Percentiles rank a stretch among this genome's conserved stretches.
These are phyloP conservation scores for Neelides sp. DNA, from an alignment of 1,140 invertebrate species.

Conservation along the genomic window DNA sequence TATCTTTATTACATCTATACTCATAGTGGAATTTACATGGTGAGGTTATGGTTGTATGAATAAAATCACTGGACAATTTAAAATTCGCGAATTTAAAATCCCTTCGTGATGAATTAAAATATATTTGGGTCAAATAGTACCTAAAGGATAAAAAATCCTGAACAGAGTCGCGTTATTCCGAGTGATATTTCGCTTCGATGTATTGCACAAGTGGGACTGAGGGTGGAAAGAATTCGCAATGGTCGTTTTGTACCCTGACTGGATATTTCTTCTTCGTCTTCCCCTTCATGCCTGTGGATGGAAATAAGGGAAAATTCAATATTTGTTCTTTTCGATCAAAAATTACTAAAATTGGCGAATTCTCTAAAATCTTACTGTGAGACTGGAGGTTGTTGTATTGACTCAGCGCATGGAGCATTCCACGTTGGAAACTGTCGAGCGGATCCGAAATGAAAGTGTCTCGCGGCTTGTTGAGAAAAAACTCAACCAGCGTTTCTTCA, in stretches of 20 bases:
- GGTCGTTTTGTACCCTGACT: conserved; percentile 4
- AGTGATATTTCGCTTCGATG: conserved; percentile 17
- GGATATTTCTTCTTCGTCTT: conserved; percentile 5
- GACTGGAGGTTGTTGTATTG: conserved; percentile 21
- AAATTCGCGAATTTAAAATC: no score
- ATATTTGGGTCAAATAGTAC: no score
- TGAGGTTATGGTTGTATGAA: no score
- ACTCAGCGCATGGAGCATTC: conserved; percentile 21
- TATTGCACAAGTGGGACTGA: conserved; percentile 15
- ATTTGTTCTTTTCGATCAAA: background rate
- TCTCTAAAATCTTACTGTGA: conserved; percentile 5
- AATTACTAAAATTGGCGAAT: background rate
- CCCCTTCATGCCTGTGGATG: conserved; percentile 9
- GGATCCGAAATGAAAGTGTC: conserved; percentile 18
- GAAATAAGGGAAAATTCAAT: background rate
- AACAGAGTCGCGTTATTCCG: background rate
- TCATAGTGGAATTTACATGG: no score
- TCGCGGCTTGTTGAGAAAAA: conserved; percentile 12
- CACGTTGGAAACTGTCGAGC: conserved; percentile 16
- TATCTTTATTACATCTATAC: no score
- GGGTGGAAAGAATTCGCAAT: conserved; percentile 13
- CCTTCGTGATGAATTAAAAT: no score
- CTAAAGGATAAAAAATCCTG: no score
- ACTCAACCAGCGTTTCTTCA: conserved; percentile 15
- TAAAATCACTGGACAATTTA: no score